Conservation (phyloP, 2,113 vertebrate genomes). For the Lonchura striata region DNA sequence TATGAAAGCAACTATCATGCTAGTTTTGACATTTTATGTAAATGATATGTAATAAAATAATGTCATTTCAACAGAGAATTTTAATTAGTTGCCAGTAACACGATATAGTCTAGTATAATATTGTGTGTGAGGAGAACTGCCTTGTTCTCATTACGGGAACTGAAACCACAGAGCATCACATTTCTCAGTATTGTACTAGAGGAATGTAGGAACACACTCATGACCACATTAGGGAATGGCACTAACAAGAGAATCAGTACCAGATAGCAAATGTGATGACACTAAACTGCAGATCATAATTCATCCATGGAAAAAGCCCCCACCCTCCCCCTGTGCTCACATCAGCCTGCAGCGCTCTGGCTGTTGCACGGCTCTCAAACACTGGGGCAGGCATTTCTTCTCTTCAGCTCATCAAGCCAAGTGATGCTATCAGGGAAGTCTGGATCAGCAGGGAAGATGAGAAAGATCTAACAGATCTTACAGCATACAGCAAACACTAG, state of each 20-base stretch:
- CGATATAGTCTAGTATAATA: not conserved
- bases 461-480: not conserved
- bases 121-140: not conserved
- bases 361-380: not conserved
- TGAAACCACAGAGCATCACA: constrained; percentile 8
- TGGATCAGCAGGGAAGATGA: not conserved
- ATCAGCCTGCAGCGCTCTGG: not conserved
- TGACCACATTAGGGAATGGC: not conserved
- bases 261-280: constrained; percentile 21
- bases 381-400: not conserved
- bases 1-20: not conserved
- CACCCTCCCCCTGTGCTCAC: not conserved
- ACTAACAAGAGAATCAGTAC: not conserved
- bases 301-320: not conserved
- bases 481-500: not conserved
- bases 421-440: not conserved
- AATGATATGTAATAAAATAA: not conserved
- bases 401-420: not conserved
- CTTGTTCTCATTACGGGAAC: constrained; percentile 19
- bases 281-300: not conserved
- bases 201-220: not conserved
- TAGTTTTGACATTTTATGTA: constrained; percentile 19
- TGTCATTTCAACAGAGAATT: constrained; percentile 3
- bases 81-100: constrained; percentile 38
- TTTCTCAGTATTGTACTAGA: constrained; percentile 2